Percentiles rank a stretch among this genome's conserved stretches.
Evolutionary conservation across 2,113 vertebrate species (phyloP).

Genomic region (Cairina moschata): DNA sequence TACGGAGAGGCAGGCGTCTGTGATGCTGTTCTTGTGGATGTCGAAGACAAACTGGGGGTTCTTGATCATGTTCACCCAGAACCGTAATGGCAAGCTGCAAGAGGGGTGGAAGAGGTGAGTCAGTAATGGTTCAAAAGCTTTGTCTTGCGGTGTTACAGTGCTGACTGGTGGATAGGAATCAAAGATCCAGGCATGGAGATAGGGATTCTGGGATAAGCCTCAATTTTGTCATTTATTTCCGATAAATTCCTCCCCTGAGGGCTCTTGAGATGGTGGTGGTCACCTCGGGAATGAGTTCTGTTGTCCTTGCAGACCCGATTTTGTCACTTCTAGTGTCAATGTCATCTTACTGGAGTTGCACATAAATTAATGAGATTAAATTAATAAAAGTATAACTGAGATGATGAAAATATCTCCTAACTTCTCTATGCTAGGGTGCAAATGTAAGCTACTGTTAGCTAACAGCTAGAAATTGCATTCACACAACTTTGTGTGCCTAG

Average conservation of each 20-base stretch:
- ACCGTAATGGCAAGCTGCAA: constrained; percentile 90
- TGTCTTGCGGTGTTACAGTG: too few relatives aligned
- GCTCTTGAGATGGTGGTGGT: fast-evolving
- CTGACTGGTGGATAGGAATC: not conserved
- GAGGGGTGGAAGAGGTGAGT: not conserved
- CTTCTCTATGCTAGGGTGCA: not conserved
- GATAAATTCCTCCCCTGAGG: not conserved
- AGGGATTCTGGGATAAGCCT: not conserved
- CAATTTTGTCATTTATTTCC: not conserved
- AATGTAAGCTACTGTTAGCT: not conserved
- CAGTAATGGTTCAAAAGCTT: not conserved
- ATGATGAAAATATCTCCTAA: not conserved
- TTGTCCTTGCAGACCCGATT: not conserved
- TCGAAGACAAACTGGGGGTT: constrained; percentile 98
- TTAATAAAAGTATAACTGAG: not conserved
- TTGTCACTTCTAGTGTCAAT: not conserved
- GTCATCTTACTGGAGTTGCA: not conserved
- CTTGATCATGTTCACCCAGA: constrained; percentile 99
- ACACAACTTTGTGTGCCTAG: not conserved
- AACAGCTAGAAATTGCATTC: not conserved
- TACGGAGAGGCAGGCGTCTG: constrained; percentile 95
- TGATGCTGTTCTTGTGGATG: constrained; percentile 99
- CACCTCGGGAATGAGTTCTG: not conserved
- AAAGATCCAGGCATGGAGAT: fast-evolving
- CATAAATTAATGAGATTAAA: not conserved